A percentile compares a stretch with the other conserved stretches of the same genome.
phyloP scores from a whole-genome alignment of 1,140 invertebrate species.

The Melitaea cinxia region DNA sequence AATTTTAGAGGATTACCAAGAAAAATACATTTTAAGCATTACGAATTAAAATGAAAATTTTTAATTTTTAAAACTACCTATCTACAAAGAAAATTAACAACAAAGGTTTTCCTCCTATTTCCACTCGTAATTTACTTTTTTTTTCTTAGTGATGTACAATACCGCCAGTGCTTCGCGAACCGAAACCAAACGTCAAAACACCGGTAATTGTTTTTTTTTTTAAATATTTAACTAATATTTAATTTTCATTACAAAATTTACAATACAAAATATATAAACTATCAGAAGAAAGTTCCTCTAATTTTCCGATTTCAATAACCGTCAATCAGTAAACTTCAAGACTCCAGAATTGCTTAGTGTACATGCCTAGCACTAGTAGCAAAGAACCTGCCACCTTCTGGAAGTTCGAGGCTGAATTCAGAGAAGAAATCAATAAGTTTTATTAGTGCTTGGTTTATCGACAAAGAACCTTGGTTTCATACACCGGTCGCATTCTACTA shows the following conservation, averaged over 20 bases:
- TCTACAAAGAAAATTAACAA: slow-evolving; percentile 49
- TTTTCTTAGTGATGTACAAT: slow-evolving; percentile 23
- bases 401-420: slow-evolving; percentile 21
- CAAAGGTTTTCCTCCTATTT: slow-evolving; percentile 44
- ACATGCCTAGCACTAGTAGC: slow-evolving; percentile 14
- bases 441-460: slow-evolving; percentile 43
- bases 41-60: slow-evolving; percentile 19
- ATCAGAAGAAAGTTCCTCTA: background rate
- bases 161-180: slow-evolving; percentile 5
- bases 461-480: slow-evolving; percentile 32
- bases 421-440: slow-evolving; percentile 46
- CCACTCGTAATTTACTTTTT: slow-evolving; percentile 35
- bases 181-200: slow-evolving; percentile 12
- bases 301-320: background rate
- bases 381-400: slow-evolving; percentile 17
- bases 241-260: too few species aligned
- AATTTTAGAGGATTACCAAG: slow-evolving; percentile 11
- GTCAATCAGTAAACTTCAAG: background rate
- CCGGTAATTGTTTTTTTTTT: background rate
- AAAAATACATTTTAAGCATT: slow-evolving; percentile 21
- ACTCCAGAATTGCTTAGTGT: background rate
- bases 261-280: background rate
- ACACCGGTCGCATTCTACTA: slow-evolving; percentile 38
- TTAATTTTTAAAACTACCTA: slow-evolving; percentile 23
- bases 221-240: too few species aligned